Evolutionary conservation across 2,797 vertebrate species (phyloP), one percentile per base, ranked within the genome.

Genomic region (Halcyon chelicuti): DNA sequence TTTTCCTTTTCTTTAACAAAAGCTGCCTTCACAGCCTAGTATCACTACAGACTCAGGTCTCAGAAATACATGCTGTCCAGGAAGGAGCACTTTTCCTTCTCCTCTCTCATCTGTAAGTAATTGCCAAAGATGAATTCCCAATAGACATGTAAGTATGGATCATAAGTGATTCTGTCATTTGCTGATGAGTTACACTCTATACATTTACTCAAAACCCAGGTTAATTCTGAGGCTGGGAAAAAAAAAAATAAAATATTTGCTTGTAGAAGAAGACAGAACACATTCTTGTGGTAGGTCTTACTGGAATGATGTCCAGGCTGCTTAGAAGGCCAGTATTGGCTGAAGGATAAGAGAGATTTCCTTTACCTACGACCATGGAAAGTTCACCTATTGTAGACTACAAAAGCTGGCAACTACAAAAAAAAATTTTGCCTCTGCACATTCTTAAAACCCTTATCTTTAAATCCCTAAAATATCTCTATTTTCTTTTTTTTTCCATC

Each of bases 371-470:
- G 75, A 66, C 44, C 49, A 58, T 23, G 23, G 54, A 81, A 90
- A 65, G 14, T 46, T 49, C 35, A 73, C 7, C 25, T 86, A 37
- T 57, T 87, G 8, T 55, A 65, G 68, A 79, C 29, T 67, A 6
- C 35, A 63, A 84, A 79, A 76, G 5, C 49, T 82, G 37, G 67
- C 71, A 63, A 89, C 33, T 82, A 76, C 70, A 14, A 86, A 84
- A 70, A 51, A 80, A 79, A 78, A 49, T 88, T 91, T 96, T 93
- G 54, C 68, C 90, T 96, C 33, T 47, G 40, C 61, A 94, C 46
- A 90, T 67, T 37, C 40, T 97, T 96, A 96, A 93, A 95, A 88
- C 60, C 37, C 63, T 93, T 86, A 76, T 93, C 78, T 96, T 95
- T 92, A 95, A 95, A 96, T 76, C 90, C 39, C 28, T 85, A 90